Percentiles rank a stretch among this genome's conserved stretches.
Evolutionary conservation across 2,113 vertebrate genomes (phyloP).

Genomic region (Athene cunicularia): DNA sequence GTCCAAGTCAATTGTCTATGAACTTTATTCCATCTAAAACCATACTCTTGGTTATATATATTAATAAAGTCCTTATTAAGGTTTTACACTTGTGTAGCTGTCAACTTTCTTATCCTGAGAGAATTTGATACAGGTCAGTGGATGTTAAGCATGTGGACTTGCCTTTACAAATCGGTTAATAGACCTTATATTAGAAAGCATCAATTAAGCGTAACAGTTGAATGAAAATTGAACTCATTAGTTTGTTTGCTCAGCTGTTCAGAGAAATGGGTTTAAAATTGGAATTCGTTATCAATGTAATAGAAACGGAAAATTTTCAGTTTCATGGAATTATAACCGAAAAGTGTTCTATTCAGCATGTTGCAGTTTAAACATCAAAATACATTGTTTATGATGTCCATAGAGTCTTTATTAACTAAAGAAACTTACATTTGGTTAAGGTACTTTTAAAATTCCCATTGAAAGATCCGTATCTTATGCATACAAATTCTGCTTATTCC

Average conservation of each 20-base stretch:
- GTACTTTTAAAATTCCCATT: neutral
- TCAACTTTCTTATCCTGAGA: slow-evolving; percentile 7
- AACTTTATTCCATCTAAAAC: neutral
- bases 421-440: neutral
- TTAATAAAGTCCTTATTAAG: slow-evolving; percentile 45
- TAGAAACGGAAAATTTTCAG: slow-evolving; percentile 10
- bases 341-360: neutral
- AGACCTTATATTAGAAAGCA: slow-evolving; percentile 43
- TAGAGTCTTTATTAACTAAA: neutral
- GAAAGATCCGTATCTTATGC: neutral
- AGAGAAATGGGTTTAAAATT: slow-evolving; percentile 46
- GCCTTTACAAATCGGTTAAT: slow-evolving; percentile 40
- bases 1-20: neutral
- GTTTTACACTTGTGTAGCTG: slow-evolving; percentile 18
- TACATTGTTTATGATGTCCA: neutral
- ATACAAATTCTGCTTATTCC: neutral
- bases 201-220: slow-evolving; percentile 56
- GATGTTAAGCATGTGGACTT: neutral
- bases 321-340: slow-evolving; percentile 35
- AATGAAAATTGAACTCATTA: slow-evolving; percentile 67
- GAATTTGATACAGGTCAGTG: neutral
- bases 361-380: neutral
- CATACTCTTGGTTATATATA: neutral
- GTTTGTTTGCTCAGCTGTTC: slow-evolving; percentile 72
- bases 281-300: slow-evolving; percentile 36